A percentile compares a stretch with the other conserved stretches of the same genome.
These are phyloP conservation scores for Belgica antarctica DNA, from an alignment of 2,888 invertebrate species.

Conservation along the genomic window DNA sequence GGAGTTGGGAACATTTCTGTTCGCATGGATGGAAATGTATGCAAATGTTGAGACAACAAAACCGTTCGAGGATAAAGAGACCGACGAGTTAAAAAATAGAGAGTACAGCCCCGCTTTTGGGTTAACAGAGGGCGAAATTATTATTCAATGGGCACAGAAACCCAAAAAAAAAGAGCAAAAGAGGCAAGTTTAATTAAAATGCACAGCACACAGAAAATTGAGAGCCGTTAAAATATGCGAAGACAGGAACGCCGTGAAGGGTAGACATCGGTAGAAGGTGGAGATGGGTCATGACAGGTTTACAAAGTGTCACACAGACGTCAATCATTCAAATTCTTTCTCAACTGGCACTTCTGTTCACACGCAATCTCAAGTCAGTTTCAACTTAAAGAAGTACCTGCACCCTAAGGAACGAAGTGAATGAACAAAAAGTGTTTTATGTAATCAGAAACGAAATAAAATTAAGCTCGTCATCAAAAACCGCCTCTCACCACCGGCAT, in stretches of 20 bases:
- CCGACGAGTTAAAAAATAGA: no score
- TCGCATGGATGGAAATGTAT: constrained; percentile 24
- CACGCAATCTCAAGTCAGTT: no score
- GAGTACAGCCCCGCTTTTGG: no score
- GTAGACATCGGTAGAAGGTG: no score
- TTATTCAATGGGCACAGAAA: constrained; percentile 33
- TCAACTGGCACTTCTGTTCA: no score
- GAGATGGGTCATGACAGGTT: no score
- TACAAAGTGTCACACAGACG: no score
- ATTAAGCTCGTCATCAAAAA: not conserved
- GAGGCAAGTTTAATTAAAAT: constrained; percentile 41
- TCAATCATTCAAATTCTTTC: no score
- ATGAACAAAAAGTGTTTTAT: not conserved
- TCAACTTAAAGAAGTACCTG: not conserved
- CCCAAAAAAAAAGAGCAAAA: not conserved
- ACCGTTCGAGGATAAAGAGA: not conserved
- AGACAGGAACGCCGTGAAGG: no score
- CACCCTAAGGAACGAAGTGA: not conserved
- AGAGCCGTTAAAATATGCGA: not conserved
- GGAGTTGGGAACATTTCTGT: not conserved
- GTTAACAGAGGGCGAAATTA: not conserved
- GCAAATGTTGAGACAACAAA: constrained; percentile 39
- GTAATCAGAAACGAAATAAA: no score
- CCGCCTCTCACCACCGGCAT: constrained; percentile 9
- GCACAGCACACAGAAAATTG: constrained; percentile 7